Evolutionary conservation across 2,888 invertebrate genomes (phyloP).

Genomic region (Euspilapteryx auroguttella): DNA sequence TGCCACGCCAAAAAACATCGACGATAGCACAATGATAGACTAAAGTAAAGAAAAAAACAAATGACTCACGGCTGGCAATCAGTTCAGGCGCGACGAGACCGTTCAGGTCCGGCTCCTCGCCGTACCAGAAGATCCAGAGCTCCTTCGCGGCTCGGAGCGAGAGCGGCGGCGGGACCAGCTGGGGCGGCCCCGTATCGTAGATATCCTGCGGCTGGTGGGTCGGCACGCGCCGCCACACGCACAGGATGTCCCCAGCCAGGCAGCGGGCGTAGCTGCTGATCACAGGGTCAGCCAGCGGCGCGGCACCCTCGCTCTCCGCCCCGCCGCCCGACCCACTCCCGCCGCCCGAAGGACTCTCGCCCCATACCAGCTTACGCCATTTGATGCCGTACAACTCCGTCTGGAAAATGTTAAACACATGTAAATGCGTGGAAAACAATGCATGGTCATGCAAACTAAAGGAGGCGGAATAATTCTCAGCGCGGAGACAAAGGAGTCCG

Average conservation of each 20-base stretch:
- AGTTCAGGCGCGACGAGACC: constrained; percentile 85
- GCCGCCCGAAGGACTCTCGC: constrained; percentile 57
- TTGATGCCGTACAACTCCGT: constrained; percentile 99
- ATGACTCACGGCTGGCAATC: constrained; percentile 83
- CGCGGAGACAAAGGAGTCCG: too few species aligned
- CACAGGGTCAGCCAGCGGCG: constrained; percentile 88
- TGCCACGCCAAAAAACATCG: too few species aligned
- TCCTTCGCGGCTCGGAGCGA: constrained; percentile 91
- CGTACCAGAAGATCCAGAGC: constrained; percentile 99
- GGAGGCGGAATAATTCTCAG: too few species aligned
- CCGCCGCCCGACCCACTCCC: constrained; percentile 52
- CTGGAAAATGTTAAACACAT: too few species aligned
- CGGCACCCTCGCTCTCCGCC: constrained; percentile 44
- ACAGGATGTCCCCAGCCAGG: constrained; percentile 91
- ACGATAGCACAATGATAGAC: too few species aligned
- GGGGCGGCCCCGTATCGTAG: constrained; percentile 53
- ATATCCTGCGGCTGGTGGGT: constrained; percentile 45
- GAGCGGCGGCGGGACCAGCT: constrained; percentile 70
- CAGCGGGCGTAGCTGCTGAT: constrained; percentile 89
- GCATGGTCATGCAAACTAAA: too few species aligned
- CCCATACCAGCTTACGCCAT: constrained; percentile 95
- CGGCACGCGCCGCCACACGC: constrained; percentile 94
- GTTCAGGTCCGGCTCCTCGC: constrained; percentile 90
- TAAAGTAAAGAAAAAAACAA: too few species aligned
- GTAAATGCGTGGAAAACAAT: too few species aligned